phyloP scores from a whole-genome alignment of 2,888 invertebrate genomes.

The Antitype chi region DNA sequence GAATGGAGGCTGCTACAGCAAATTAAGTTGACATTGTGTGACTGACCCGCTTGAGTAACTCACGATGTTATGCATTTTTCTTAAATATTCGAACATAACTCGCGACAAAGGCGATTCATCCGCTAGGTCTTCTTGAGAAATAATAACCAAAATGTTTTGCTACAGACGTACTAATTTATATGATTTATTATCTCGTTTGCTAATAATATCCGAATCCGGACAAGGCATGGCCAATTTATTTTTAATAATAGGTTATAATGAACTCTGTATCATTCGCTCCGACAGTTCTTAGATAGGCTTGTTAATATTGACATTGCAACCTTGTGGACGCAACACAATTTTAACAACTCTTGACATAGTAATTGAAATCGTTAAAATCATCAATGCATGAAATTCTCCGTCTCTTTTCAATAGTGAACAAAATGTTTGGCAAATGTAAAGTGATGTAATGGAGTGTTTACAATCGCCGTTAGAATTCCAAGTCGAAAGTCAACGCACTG shows the following conservation, averaged over 20 bases:
- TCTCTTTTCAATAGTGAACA: slow-evolving; percentile 40
- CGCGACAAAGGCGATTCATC: slow-evolving; percentile 55
- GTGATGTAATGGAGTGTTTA: slow-evolving; percentile 55
- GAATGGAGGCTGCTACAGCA: slow-evolving; percentile 76
- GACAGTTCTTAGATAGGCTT: slow-evolving; percentile 37
- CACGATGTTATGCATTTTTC: slow-evolving; percentile 65
- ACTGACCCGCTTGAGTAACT: slow-evolving; percentile 75
- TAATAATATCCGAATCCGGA: slow-evolving; percentile 45
- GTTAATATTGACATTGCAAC: slow-evolving; percentile 49
- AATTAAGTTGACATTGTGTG: slow-evolving; percentile 80
- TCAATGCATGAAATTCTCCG: slow-evolving; percentile 42
- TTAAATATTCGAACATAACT: slow-evolving; percentile 63
- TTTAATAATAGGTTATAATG: slow-evolving; percentile 63
- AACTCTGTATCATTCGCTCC: slow-evolving; percentile 38
- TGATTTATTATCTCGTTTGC: slow-evolving; percentile 59
- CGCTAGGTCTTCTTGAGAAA: slow-evolving; percentile 50
- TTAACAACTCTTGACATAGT: slow-evolving; percentile 37
- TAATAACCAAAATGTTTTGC: slow-evolving; percentile 39
- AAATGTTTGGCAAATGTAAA: slow-evolving; percentile 45
- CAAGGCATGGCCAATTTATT: slow-evolving; percentile 52
- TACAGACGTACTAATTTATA: slow-evolving; percentile 51
- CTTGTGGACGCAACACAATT: slow-evolving; percentile 43
- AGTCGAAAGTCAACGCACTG: slow-evolving; percentile 69
- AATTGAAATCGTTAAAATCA: slow-evolving; percentile 45
- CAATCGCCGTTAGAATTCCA: slow-evolving; percentile 51